phyloP scores from a whole-genome alignment of 2,888 invertebrate species.

The Bruchidius siliquastri region DNA sequence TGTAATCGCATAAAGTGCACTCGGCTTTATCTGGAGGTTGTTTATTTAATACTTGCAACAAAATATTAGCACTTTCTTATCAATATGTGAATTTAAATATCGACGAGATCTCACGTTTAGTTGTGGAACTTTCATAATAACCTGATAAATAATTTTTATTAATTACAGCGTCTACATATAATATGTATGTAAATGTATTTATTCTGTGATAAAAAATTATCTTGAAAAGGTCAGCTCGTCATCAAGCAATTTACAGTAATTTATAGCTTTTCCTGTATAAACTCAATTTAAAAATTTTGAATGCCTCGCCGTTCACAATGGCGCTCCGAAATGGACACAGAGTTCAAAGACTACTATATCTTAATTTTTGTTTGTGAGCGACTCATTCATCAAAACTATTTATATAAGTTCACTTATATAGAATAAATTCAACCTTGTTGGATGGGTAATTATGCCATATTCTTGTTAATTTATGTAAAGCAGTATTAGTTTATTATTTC shows the following conservation, averaged over 20 bases:
- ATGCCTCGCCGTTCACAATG: too few species aligned
- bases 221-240: background rate
- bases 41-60: background rate
- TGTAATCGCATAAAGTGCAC: background rate
- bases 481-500: too few species aligned
- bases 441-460: too few species aligned
- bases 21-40: background rate
- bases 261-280: too few species aligned
- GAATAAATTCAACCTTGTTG: too few species aligned
- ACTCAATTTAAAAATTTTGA: too few species aligned
- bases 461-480: too few species aligned
- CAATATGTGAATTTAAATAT: background rate
- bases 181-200: background rate
- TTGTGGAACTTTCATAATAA: background rate
- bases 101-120: background rate
- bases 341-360: too few species aligned
- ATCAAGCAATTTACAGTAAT: background rate
- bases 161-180: background rate
- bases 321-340: too few species aligned
- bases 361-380: too few species aligned
- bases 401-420: too few species aligned
- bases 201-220: background rate
- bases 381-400: too few species aligned
- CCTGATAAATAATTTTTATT: background rate
- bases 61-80: background rate